Conservation (phyloP, 2,113 vertebrate genomes). For the Danio rerio region GRCz12tu NC_133177.1:19738501-19739000, state of each 20-base stretch:
- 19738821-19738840: neutral
- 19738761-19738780: neutral
- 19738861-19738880: too few species aligned
- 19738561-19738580: neutral
- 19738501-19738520: neutral
- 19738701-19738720: neutral
- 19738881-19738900: too few species aligned
- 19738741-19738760: neutral
- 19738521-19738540: neutral
- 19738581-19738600: neutral
- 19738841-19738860: too few species aligned
- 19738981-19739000: too few species aligned
- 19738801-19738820: neutral
- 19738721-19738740: neutral
- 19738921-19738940: neutral
- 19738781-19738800: neutral
- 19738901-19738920: too few species aligned
- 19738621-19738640: neutral
- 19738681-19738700: neutral
- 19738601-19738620: neutral
- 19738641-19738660: neutral
- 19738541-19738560: neutral
- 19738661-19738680: neutral
- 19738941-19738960: neutral
- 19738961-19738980: too few species aligned